Evolutionary conservation across 1,140 invertebrate genomes (phyloP).

Genomic region (Pantala flavescens): DNA sequence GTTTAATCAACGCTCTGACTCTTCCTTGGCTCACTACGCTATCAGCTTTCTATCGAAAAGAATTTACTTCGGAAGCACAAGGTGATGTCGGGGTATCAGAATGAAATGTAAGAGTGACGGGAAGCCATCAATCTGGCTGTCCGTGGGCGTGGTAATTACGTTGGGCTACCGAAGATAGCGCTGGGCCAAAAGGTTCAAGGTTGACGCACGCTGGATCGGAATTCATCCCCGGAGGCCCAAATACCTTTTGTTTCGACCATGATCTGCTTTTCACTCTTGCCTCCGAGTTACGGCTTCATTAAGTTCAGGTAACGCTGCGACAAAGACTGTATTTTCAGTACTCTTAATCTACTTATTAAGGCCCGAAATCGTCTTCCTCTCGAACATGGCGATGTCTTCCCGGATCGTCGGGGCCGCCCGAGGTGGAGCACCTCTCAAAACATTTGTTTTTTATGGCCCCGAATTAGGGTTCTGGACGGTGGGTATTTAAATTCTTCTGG

Average conservation of each 20-base stretch:
- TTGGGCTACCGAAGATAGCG: not conserved
- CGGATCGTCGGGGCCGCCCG: too few species aligned
- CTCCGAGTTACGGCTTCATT: not conserved
- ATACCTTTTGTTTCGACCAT: not conserved
- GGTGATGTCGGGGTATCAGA: not conserved
- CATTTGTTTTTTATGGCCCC: too few species aligned
- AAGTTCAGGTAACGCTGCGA: not conserved
- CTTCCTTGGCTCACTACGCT: too few species aligned
- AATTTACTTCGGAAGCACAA: too few species aligned
- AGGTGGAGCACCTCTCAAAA: too few species aligned
- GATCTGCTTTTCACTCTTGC: not conserved
- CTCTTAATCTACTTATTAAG: too few species aligned
- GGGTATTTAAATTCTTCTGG: too few species aligned
- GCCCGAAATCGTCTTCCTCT: too few species aligned
- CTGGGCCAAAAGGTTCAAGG: not conserved
- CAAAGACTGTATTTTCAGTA: not conserved
- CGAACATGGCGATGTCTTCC: too few species aligned
- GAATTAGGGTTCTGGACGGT: too few species aligned
- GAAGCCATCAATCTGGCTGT: not conserved
- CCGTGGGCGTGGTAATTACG: slow-evolving; percentile 2
- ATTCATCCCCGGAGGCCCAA: not conserved
- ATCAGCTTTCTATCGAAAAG: too few species aligned
- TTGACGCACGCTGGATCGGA: not conserved
- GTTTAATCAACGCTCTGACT: too few species aligned
- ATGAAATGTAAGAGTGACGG: not conserved